Base-by-base conservation (phyloP, 2,888 invertebrate species). In the Phyllotreta cruciferae region DNA sequence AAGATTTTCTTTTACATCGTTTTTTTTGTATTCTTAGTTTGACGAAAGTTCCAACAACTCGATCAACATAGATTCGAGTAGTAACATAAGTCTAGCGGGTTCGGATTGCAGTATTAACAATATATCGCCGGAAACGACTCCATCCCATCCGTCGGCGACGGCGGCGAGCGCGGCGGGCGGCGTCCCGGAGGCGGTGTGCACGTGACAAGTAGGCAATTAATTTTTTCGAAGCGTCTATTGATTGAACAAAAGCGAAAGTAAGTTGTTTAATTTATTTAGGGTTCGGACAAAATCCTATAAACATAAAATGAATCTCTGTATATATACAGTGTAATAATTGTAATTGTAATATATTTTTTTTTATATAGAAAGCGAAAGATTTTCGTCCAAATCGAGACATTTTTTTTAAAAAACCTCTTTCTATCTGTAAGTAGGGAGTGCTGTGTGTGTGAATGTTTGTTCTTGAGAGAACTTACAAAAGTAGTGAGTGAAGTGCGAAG, bases 41-140 rank as follows among this genome's bases (percentile, higher is more conserved):
- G 82, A 82, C 69, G 83, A 83, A 42, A 80, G 80, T 66, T 82
- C 82, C n/a, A 82, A 81, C 66, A 78, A 77, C 63, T 82, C 82
- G 5, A 69, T 81, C 37, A 79, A 77, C 63, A 83, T 83, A 55
- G 83, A 83, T 73, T 83, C 83, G 5, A 82, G 81, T 71, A 80
- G 80, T 67, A 81, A 77, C 66, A 70, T 79, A 56, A 79, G 81
- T 68, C 70, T 79, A 6, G 63, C 64, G 8, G 71, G 68, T 45
- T 70, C 72, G 4, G 69, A 72, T 13, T 65, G 72, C 44, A 68
- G 71, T 13, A 63, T 71, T 37, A 66, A 63, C 35, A 60, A 61
- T 10, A 49, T 70, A 35, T 70, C 71, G 53, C 69, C 73, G 3
- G 71, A 52, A 1, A 52, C 50, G 3, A 47, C 47, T 44, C 55